Percentiles rank a stretch among this genome's conserved stretches.
Conservation (phyloP, 2,113 vertebrate genomes). For the Otis tarda region DNA sequence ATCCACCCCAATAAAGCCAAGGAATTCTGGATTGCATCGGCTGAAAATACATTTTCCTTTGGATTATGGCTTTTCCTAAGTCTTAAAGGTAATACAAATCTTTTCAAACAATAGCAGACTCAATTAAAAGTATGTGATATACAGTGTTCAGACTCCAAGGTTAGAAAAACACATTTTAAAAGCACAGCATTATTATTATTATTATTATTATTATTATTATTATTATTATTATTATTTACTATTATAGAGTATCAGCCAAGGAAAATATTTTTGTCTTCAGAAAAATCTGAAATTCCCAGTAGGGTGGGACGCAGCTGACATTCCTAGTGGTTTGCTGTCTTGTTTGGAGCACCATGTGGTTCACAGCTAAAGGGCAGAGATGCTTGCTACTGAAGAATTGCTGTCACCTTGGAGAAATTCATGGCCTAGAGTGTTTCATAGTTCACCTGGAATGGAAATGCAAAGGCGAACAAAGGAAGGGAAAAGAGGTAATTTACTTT, state of each 20-base stretch:
- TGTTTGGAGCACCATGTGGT: not conserved
- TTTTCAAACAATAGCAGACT: not conserved
- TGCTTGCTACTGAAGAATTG: not conserved
- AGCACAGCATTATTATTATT: not conserved
- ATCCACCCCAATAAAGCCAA: not conserved
- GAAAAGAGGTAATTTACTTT: not conserved
- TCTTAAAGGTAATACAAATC: not conserved
- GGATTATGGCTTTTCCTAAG: not conserved
- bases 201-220: not conserved
- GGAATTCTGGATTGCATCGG: not conserved
- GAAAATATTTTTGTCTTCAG: constrained; percentile 18
- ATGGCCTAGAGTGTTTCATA: not conserved
- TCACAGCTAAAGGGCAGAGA: constrained; percentile 1
- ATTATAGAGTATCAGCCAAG: not conserved
- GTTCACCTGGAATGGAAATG: not conserved
- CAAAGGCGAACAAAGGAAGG: not conserved
- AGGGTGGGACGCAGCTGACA: not conserved
- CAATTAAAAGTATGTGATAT: not conserved
- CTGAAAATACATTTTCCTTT: not conserved
- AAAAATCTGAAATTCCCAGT: constrained; percentile 5
- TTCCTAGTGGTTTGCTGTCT: constrained; percentile 21
- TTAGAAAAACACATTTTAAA: constrained; percentile 17
- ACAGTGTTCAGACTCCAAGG: not conserved
- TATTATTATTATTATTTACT: not conserved
- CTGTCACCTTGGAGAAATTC: not conserved